Percentiles rank a stretch among this genome's conserved stretches.
Evolutionary conservation across 2,888 invertebrate genomes (phyloP).

Genomic region (Standfussiana lucernea): DNA sequence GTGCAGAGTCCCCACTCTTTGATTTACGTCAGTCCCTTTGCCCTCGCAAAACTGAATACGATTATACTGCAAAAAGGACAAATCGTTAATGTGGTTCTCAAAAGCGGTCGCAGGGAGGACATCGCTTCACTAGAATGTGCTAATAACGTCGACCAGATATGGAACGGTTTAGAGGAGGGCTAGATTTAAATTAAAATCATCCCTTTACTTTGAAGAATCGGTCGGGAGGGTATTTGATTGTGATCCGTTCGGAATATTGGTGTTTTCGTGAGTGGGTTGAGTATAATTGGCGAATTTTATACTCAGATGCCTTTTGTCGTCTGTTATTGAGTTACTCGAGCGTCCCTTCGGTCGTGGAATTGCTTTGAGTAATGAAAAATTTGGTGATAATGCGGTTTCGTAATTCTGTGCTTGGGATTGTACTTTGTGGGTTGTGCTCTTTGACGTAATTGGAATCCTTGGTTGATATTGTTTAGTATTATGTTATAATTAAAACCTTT

Average conservation of each 20-base stretch:
- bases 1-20: slow-evolving; percentile 68
- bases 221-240: slow-evolving; percentile 83
- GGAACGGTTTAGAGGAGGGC: slow-evolving; percentile 71
- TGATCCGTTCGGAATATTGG: slow-evolving; percentile 82
- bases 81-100: slow-evolving; percentile 77
- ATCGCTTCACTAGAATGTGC: slow-evolving; percentile 66
- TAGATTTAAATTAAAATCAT: slow-evolving; percentile 86
- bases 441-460: slow-evolving; percentile 49
- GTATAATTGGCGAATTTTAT: slow-evolving; percentile 86
- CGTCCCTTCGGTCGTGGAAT: slow-evolving; percentile 74
- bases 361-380: slow-evolving; percentile 77
- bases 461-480: slow-evolving; percentile 31
- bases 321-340: slow-evolving; percentile 80
- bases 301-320: slow-evolving; percentile 84
- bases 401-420: slow-evolving; percentile 59
- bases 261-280: slow-evolving; percentile 79
- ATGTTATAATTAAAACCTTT: slow-evolving; percentile 1
- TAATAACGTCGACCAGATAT: slow-evolving; percentile 69
- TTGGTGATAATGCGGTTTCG: slow-evolving; percentile 68
- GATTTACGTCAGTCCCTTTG: slow-evolving; percentile 71
- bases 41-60: slow-evolving; percentile 72
- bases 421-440: slow-evolving; percentile 29
- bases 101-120: slow-evolving; percentile 72
- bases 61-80: slow-evolving; percentile 74
- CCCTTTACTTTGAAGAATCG: slow-evolving; percentile 85